These are phyloP conservation scores for Rhea americana DNA, from an alignment of 2,113 vertebrate species.

Conservation along the genomic window DNA sequence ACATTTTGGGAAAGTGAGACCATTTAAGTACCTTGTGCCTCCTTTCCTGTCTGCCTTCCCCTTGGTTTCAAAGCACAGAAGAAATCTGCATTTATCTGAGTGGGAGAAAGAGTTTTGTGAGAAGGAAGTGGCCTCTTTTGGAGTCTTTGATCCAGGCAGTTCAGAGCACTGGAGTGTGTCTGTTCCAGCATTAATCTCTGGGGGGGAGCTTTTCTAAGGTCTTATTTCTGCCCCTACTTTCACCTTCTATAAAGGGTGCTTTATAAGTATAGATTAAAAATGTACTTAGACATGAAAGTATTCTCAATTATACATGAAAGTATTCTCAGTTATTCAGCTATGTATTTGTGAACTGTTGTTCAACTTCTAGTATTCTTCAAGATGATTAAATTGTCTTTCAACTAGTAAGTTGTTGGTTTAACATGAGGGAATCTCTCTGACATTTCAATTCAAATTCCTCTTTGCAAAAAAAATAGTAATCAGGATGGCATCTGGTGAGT, in stretches of 20 bases:
- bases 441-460: not conserved
- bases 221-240: not conserved
- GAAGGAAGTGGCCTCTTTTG: not conserved
- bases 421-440: not conserved
- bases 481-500: not conserved
- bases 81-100: not conserved
- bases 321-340: not conserved
- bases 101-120: not conserved
- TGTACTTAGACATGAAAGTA: not conserved
- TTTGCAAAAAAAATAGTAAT: not conserved
- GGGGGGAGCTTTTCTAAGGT: not conserved
- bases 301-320: not conserved
- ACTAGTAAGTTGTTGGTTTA: not conserved
- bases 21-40: not conserved
- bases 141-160: not conserved
- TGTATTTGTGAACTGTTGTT: not conserved
- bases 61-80: not conserved
- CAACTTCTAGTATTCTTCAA: not conserved
- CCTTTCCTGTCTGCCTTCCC: not conserved
- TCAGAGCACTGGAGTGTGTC: not conserved
- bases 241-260: not conserved
- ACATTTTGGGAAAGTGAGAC: not conserved
- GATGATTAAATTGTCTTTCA: not conserved
- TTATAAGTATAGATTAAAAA: not conserved
- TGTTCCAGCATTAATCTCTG: not conserved